Percentiles rank a stretch among this genome's conserved stretches.
phyloP scores from a whole-genome alignment of 1,140 invertebrate species.

The Zaprionus ghesquierei region DNA sequence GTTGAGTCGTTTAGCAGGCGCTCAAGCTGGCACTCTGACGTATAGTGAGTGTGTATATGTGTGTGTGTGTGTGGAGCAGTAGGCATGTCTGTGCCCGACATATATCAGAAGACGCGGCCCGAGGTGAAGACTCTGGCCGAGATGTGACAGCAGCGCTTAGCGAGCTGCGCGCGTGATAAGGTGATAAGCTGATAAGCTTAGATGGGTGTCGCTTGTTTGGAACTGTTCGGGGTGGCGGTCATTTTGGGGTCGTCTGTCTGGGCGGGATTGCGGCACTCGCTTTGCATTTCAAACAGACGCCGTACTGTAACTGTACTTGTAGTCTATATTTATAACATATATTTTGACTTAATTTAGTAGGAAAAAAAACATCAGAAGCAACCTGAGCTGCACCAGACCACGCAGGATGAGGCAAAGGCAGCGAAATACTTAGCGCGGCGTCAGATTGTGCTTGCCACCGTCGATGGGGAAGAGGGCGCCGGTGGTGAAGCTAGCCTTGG shows the following conservation, averaged over 20 bases:
- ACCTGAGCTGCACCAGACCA: not conserved
- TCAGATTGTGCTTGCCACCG: slow-evolving; percentile 84
- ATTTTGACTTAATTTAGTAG: not conserved
- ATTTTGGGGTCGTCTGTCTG: slow-evolving; percentile 58
- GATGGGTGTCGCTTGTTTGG: not conserved
- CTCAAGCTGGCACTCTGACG: not conserved
- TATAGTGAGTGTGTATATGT: not conserved
- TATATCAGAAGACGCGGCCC: not conserved
- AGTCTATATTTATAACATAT: not conserved
- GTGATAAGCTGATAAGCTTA: slow-evolving; percentile 33
- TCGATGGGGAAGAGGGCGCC: slow-evolving; percentile 91
- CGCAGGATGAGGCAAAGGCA: not conserved
- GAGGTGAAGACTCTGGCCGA: not conserved
- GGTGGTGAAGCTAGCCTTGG: slow-evolving; percentile 91
- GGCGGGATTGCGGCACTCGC: not conserved
- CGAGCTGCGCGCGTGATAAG: not conserved
- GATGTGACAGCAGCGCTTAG: slow-evolving; percentile 6
- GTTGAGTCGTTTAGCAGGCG: not conserved
- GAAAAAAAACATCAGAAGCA: not conserved
- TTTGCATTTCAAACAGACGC: slow-evolving; percentile 1
- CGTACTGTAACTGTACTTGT: not conserved
- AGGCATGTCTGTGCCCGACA: not conserved
- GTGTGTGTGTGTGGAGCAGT: not conserved
- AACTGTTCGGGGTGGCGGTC: slow-evolving; percentile 55
- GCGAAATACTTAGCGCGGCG: slow-evolving; percentile 60